Evolutionary conservation across 2,113 vertebrate species (phyloP).

Genomic region (Vidua macroura): DNA sequence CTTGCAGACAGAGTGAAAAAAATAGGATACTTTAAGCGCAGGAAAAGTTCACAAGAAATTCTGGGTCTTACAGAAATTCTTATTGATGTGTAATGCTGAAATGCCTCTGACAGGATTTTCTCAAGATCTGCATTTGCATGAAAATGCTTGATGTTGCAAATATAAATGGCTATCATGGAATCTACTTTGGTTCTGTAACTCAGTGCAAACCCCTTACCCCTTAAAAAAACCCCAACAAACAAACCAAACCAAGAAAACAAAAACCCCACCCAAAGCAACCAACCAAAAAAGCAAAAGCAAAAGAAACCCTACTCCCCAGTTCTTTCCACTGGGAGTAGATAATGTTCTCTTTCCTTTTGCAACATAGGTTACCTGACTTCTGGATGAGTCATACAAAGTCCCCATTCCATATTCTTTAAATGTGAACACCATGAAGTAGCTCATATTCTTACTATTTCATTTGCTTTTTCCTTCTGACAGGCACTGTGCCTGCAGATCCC

Average conservation of each 20-base stretch:
- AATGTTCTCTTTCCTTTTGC: neutral
- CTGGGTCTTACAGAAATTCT: neutral
- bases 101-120: neutral
- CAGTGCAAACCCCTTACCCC: neutral
- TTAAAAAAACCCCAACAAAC: neutral
- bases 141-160: neutral
- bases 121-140: neutral
- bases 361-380: neutral
- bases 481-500: neutral
- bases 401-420: neutral
- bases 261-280: neutral
- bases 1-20: neutral
- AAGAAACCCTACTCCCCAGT: accelerated
- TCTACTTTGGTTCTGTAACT: neutral
- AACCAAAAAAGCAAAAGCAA: accelerated
- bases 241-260: neutral
- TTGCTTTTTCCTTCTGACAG: neutral
- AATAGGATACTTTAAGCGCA: neutral
- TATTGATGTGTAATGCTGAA: neutral
- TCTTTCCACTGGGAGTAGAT: neutral
- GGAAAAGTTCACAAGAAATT: neutral
- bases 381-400: neutral
- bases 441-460: neutral
- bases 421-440: neutral
- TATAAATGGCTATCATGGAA: neutral